These are phyloP conservation scores for Platichthys stellatus DNA, from an alignment of 2,113 vertebrate genomes.

Conservation along the genomic window DNA sequence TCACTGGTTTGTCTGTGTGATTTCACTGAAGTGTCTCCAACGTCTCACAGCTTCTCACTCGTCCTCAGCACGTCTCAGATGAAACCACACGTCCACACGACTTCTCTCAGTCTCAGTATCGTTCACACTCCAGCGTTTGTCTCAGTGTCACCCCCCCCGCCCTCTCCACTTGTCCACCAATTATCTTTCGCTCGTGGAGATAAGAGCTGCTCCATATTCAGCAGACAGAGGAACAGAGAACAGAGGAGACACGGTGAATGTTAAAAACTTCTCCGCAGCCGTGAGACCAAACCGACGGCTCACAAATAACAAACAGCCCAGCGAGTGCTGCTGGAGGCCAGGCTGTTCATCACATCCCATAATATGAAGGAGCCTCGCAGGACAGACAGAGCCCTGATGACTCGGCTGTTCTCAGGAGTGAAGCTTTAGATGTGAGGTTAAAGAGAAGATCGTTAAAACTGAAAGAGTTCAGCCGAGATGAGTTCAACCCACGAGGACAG, in stretches of 20 bases:
- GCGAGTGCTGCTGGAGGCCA: conserved; percentile 34
- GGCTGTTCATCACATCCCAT: conserved; percentile 50
- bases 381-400: conserved; percentile 24
- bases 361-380: conserved; percentile 23
- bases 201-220: conserved; percentile 72
- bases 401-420: neutral
- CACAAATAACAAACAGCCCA: conserved; percentile 38
- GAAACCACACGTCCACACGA: neutral
- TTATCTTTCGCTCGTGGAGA: conserved; percentile 64
- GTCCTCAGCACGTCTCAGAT: conserved; percentile 8
- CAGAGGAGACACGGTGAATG: conserved; percentile 51
- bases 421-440: neutral
- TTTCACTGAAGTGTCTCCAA: too few relatives aligned
- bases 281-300: neutral
- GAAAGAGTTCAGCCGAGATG: neutral
- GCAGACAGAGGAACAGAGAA: conserved; percentile 35
- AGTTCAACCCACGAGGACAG: neutral
- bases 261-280: conserved; percentile 52
- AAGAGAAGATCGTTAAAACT: conserved; percentile 1
- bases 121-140: conserved; percentile 5
- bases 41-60: too few relatives aligned
- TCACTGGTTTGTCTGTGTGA: too few relatives aligned
- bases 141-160: neutral
- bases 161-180: conserved; percentile 66
- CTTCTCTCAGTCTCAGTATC: conserved; percentile 10